These are phyloP conservation scores for Eupeodes luniger DNA, from an alignment of 2,888 invertebrate genomes.

Conservation along the genomic window DNA sequence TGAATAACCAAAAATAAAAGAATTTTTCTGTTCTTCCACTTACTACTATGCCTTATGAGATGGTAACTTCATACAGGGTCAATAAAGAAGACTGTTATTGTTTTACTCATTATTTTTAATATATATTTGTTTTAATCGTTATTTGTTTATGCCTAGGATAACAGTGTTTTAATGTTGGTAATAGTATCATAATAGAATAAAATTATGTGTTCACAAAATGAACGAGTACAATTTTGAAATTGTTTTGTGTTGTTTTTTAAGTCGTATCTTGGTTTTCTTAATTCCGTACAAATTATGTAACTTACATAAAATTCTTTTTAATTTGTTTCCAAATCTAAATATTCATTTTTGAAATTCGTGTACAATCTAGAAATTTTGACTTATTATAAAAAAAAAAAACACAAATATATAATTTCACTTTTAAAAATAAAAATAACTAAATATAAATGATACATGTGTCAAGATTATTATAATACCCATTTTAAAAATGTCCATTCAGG, in stretches of 20 bases:
- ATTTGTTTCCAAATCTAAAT: neutral
- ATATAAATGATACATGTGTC: neutral
- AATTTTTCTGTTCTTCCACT: too few species aligned
- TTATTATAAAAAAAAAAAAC: neutral
- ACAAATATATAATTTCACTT: neutral
- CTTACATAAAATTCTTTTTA: neutral
- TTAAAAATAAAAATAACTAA: neutral
- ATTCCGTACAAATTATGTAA: neutral
- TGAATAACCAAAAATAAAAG: too few species aligned
- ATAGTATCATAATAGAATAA: neutral
- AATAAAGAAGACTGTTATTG: too few species aligned
- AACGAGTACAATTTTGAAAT: conserved; percentile 37
- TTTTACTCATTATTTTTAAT: conserved; percentile 5
- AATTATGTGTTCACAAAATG: neutral
- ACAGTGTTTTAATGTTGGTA: conserved; percentile 9
- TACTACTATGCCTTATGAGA: too few species aligned
- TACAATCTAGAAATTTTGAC: neutral
- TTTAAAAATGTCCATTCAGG: conserved; percentile 12
- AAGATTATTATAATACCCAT: conserved; percentile 20
- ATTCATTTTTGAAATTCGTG: neutral
- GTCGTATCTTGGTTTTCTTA: neutral
- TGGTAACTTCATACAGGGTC: too few species aligned
- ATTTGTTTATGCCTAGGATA: conserved; percentile 17
- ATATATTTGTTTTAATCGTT: neutral
- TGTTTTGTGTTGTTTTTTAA: neutral